Base-by-base conservation (phyloP, 2,888 invertebrate genomes). In the Unio pictorum region DNA sequence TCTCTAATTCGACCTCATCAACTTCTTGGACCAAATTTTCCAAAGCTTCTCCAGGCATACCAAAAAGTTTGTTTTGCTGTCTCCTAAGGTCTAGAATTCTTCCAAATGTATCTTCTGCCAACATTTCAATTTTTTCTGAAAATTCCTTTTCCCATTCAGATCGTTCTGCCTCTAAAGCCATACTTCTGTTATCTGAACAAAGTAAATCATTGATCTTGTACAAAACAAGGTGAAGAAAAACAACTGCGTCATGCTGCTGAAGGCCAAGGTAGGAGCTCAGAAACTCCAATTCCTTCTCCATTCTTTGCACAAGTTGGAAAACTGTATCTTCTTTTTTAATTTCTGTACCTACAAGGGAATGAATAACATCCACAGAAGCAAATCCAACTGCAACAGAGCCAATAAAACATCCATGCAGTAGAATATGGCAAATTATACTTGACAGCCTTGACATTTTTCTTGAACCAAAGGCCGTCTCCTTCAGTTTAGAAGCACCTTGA, bases 171-270 rank as follows among this genome's bases (percentile, higher is more conserved):
- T 8, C n/a, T 20, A 34, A 55, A 11, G 3, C 18, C 55, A 72
- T 20, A 8, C 15, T 17, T n/a, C 17, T 20, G n/a, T 26, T 60
- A 17, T 60, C 61, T 11, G 61, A 30, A 58, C 34, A 68, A 4
- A 75, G 7, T 3, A 66, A 30, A 17, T 60, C 66, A 28, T 28
- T 60, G n/a, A n/a, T 26, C 7, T 70, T 1, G 3, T 3, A 55
- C 8, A 73, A 26, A 54, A 68, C 56, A 55, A 30, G 18, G n/a
- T 73, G 73, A 2, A 73, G 59, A n/a, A 73, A 70, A 17, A 59
- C 18, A 8, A 34, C 17, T 30, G 62, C n/a, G 4, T 34, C 23
- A 26, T 59, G 55, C n/a, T 68, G 64, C 3, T 63, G 60, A 8
- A 72, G 18, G 26, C 66, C 66, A 28, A 72, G 55, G 3, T 62